Evolutionary conservation across 1,140 invertebrate species (phyloP).

Genomic region (Alviniconcha marisindica): DNA sequence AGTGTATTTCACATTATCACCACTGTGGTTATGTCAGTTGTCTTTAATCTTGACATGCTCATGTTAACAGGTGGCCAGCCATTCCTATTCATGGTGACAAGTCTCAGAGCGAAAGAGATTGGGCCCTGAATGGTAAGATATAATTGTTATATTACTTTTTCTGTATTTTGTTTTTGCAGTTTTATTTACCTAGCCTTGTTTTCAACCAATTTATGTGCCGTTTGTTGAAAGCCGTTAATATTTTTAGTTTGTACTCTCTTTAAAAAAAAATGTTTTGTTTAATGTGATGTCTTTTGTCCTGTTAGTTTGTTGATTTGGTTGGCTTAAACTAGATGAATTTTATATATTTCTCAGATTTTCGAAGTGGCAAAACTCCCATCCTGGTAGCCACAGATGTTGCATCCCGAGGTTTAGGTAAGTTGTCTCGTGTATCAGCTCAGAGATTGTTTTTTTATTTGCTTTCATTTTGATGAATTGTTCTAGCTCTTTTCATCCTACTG

Average conservation of each 20-base stretch:
- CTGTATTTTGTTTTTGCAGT: background rate
- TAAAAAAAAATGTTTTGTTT: no score
- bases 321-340: no score
- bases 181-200: no score
- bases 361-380: conserved; percentile 92
- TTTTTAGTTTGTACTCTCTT: background rate
- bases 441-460: no score
- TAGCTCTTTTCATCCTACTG: background rate
- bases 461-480: conserved; percentile 34
- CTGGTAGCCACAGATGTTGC: conserved; percentile 99
- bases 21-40: no score
- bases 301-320: no score
- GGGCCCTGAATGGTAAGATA: conserved; percentile 89
- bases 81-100: conserved; percentile 99
- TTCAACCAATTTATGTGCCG: background rate
- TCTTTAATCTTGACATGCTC: no score
- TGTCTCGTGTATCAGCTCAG: no score
- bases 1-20: no score
- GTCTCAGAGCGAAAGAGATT: conserved; percentile 97
- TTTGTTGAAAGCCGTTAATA: background rate
- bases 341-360: conserved; percentile 87
- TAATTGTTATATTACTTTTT: no score
- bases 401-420: conserved; percentile 96
- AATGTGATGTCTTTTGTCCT: no score
- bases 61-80: conserved; percentile 86